phyloP scores from a whole-genome alignment of 2,888 invertebrate genomes.

The Galerucella calmariensis region DNA sequence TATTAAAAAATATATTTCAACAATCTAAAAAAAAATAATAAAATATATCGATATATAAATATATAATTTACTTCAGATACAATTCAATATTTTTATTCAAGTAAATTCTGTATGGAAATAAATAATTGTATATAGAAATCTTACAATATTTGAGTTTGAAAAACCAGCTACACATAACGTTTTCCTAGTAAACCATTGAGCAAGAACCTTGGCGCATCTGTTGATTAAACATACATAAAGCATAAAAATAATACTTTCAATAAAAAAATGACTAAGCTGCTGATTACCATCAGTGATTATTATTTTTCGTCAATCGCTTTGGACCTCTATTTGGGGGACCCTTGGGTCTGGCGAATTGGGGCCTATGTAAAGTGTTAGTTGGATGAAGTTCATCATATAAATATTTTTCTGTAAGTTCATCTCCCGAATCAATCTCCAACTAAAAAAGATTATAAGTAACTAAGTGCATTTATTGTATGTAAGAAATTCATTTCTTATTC shows the following conservation, averaged over 20 bases:
- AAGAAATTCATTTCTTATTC: neutral
- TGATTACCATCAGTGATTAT: conserved; percentile 60
- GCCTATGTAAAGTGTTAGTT: conserved; percentile 85
- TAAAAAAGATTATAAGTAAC: conserved; percentile 60
- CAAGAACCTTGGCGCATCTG: conserved; percentile 12
- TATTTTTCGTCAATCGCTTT: conserved; percentile 81
- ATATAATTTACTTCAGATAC: neutral
- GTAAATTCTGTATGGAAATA: neutral
- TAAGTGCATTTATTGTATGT: neutral
- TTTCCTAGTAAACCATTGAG: conserved; percentile 21
- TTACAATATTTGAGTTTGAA: neutral
- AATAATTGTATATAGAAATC: neutral
- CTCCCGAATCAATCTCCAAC: conserved; percentile 92
- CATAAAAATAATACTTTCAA: conserved; percentile 23
- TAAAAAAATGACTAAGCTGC: neutral
- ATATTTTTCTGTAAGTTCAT: conserved; percentile 90
- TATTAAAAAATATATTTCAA: too few species aligned
- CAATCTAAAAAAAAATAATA: neutral
- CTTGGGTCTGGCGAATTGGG: conserved; percentile 96
- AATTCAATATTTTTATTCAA: neutral
- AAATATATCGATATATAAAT: neutral
- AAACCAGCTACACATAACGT: neutral
- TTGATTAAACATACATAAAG: conserved; percentile 3
- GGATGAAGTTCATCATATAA: conserved; percentile 95
- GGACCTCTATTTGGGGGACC: conserved; percentile 95